A percentile compares a stretch with the other conserved stretches of the same genome.
phyloP scores from a whole-genome alignment of 2,113 vertebrate genomes.

The Oenanthe oenanthe region DNA sequence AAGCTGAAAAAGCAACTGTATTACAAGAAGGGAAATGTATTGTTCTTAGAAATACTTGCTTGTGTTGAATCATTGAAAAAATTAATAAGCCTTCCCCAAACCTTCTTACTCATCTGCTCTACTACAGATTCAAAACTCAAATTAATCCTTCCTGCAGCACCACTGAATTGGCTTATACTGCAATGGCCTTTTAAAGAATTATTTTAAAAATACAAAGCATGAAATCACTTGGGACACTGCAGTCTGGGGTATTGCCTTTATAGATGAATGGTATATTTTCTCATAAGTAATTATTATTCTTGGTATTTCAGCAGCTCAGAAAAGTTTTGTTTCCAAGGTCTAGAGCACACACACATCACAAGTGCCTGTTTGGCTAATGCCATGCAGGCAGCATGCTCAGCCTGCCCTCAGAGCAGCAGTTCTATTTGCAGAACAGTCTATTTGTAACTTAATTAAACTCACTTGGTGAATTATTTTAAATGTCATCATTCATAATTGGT shows the following conservation, averaged over 20 bases:
- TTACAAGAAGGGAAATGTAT: not conserved
- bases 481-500: slow-evolving; percentile 6
- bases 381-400: not conserved
- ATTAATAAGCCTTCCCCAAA: not conserved
- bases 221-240: not conserved
- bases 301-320: not conserved
- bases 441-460: slow-evolving; percentile 35
- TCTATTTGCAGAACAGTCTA: slow-evolving; percentile 21
- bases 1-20: not conserved
- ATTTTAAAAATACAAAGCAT: not conserved
- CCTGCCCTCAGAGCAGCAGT: not conserved
- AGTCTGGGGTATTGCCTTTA: not conserved
- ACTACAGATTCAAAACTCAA: not conserved
- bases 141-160: not conserved
- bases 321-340: not conserved
- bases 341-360: not conserved
- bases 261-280: not conserved
- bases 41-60: not conserved
- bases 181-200: not conserved
- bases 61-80: not conserved
- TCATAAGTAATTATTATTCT: not conserved
- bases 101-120: not conserved
- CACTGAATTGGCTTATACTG: not conserved
- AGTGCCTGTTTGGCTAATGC: not conserved
- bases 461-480: slow-evolving; percentile 29